Conservation (phyloP, 92 coral and sea anemone species). For the Siderastrea siderea region DNA sequence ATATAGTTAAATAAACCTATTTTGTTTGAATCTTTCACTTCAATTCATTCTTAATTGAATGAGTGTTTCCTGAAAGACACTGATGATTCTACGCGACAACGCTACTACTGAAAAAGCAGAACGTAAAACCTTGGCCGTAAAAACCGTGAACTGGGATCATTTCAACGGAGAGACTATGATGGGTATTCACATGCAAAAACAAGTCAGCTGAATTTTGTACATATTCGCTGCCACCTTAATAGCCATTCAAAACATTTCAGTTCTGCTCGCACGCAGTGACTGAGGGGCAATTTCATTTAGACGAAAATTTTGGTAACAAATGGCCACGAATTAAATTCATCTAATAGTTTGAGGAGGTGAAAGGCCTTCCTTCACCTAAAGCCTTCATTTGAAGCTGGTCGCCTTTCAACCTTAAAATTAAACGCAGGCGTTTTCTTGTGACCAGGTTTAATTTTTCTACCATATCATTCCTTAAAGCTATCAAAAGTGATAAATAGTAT, state of each 20-base stretch:
- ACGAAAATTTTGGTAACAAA: constrained; percentile 6
- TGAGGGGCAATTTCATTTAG: constrained; percentile 1
- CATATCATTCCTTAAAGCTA: background rate
- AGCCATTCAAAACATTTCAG: background rate
- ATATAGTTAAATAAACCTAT: constrained; percentile 55
- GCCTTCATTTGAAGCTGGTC: background rate
- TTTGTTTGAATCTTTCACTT: constrained; percentile 65
- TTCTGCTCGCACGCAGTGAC: background rate
- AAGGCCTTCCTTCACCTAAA: background rate
- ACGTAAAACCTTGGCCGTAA: background rate
- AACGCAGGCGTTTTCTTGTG: background rate
- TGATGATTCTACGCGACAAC: constrained; percentile 62
- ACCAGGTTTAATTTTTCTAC: background rate
- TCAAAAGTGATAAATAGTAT: constrained; percentile 25
- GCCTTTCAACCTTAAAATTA: background rate
- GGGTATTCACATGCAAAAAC: background rate
- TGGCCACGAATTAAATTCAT: background rate
- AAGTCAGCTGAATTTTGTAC: background rate
- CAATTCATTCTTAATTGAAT: constrained; percentile 56
- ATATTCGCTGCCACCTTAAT: background rate
- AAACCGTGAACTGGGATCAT: background rate
- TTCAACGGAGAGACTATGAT: background rate
- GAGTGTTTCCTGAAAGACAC: constrained; percentile 50
- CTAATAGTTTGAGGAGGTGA: background rate
- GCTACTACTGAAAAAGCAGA: background rate